Percentiles rank a stretch among this genome's conserved stretches.
These are phyloP conservation scores for Ochotona princeps DNA, from an alignment of 2,113 vertebrate genomes.

Conservation along the genomic window DNA sequence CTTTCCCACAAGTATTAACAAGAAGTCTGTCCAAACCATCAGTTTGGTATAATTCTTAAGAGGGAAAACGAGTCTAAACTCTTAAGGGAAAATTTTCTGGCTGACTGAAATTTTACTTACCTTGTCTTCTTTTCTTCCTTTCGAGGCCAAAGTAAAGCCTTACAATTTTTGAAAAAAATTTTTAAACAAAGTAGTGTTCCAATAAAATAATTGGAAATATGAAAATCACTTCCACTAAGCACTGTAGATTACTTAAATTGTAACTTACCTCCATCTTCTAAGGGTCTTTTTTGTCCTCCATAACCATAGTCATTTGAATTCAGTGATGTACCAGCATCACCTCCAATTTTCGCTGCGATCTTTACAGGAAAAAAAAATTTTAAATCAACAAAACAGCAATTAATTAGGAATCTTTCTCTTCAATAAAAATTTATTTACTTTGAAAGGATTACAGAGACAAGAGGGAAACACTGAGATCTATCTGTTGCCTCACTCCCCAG, in stretches of 20 bases:
- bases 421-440: no score
- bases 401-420: background rate
- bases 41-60: conserved; percentile 32
- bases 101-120: conserved; percentile 70
- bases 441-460: no score
- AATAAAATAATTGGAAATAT: conserved; percentile 44
- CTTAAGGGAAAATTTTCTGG: conserved; percentile 23
- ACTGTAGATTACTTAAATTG: background rate
- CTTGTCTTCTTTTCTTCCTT: conserved; percentile 32
- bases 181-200: conserved; percentile 48
- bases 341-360: conserved; percentile 99
- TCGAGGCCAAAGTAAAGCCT: conserved; percentile 40
- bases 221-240: conserved; percentile 52
- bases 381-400: background rate
- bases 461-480: no score
- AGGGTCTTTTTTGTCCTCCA: conserved; percentile 97
- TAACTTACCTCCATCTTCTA: conserved; percentile 97
- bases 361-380: conserved; percentile 78
- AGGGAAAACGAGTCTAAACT: conserved; percentile 40
- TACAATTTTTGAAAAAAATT: conserved; percentile 47
- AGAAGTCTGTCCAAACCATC: conserved; percentile 69
- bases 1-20: conserved; percentile 5
- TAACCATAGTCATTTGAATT: conserved; percentile 95
- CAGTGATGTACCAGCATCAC: conserved; percentile 93
- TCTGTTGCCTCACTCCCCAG: no score